Evolutionary conservation across 1,140 invertebrate genomes (phyloP).

Genomic region (Goniozus legneri): DNA sequence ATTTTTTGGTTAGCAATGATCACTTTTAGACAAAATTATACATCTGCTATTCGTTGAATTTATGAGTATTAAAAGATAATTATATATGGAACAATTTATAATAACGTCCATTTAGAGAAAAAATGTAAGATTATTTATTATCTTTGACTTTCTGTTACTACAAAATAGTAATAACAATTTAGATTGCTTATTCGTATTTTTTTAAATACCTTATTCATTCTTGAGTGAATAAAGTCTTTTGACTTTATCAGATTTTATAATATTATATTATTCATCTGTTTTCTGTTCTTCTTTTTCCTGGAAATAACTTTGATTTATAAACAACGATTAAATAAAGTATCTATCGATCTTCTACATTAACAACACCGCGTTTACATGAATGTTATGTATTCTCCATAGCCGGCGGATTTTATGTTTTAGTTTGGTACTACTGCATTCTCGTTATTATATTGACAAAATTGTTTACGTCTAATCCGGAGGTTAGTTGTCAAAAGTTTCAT

Average conservation of each 20-base stretch:
- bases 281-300: not conserved
- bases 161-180: not conserved
- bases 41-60: not conserved
- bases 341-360: too few relatives aligned
- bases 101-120: not conserved
- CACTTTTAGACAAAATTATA: not conserved
- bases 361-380: not conserved
- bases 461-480: not conserved
- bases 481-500: not conserved
- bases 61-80: not conserved
- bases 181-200: not conserved
- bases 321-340: not conserved
- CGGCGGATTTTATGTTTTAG: too few relatives aligned
- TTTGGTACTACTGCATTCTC: not conserved
- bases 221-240: not conserved
- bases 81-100: not conserved
- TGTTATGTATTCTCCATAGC: not conserved
- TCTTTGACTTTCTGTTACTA: not conserved
- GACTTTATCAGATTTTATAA: not conserved
- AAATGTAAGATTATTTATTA: conserved; percentile 9
- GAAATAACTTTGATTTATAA: not conserved
- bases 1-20: not conserved
- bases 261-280: not conserved
- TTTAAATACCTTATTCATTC: not conserved
- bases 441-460: not conserved